Base-by-base conservation (phyloP, 2,797 vertebrate species). In the Poeciliopsis presidionis region DNA sequence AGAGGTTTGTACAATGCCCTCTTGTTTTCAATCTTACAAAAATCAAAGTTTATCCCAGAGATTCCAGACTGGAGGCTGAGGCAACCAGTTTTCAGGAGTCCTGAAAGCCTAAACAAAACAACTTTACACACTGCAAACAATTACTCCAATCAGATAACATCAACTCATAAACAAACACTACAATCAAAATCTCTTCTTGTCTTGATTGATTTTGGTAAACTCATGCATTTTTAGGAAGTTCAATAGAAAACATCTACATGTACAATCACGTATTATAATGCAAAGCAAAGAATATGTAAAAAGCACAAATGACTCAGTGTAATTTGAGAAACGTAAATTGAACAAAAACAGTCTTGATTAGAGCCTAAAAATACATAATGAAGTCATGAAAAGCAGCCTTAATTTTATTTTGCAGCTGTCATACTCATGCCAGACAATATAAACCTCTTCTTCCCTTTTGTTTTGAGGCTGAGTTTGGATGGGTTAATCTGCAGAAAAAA, bases 91-190 rank as follows among this genome's bases (percentile, higher is more conserved):
- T 61, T 61, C 57, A 30, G 39, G 33, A 69, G 33, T 74, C 39
- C 73, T 57, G 46, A 5, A 36, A 11, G 67, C 55, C 7, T 49
- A 25, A 30, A 36, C 55, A 59, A 59, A 5, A 73, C 83, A 86
- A 83, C 81, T 76, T 70, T 79, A 86, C 75, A 9, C 46, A 49
- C 88, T 89, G 86, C 79, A 86, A 83, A 74, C 82, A 90, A 88
- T 89, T 63, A 77, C 72, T 70, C 77, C 82, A 39, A n/a, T 47
- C 5, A 86, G 86, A 92, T 89, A 75, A 77, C 78, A 90, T 90
- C 87, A 72, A 80, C 72, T 78, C 76, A 88, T 59, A 88, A 90
- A 87, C 72, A 84, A 73, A 84, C 74, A 74, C 73, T 39, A 77
- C 25, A 72, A 81, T 82, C 73, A 85, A 79, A 87, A 84, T 80